These are phyloP conservation scores for Mamestra configurata DNA, from an alignment of 1,140 invertebrate genomes.

Conservation along the genomic window DNA sequence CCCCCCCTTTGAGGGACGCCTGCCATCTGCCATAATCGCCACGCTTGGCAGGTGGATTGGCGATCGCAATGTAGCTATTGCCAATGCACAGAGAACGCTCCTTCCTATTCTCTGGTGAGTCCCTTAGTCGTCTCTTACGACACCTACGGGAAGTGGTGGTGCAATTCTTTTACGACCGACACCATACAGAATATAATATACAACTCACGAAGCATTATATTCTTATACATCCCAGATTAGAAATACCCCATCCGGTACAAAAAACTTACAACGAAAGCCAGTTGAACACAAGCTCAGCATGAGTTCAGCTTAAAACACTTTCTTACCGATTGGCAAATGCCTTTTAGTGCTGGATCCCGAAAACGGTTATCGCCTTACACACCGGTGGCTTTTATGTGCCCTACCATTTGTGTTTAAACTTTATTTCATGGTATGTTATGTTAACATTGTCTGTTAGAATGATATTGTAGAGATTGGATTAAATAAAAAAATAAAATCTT, in stretches of 20 bases:
- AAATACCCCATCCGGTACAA: neutral
- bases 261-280: neutral
- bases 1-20: too few species aligned
- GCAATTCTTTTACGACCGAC: too few species aligned
- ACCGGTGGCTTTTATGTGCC: conserved; percentile 41
- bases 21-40: too few species aligned
- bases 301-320: conserved; percentile 5
- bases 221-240: neutral
- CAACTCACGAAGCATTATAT: neutral
- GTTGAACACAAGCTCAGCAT: conserved; percentile 15
- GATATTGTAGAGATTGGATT: neutral
- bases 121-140: too few species aligned
- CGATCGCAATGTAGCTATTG: too few species aligned
- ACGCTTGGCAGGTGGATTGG: too few species aligned
- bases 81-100: too few species aligned
- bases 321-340: conserved; percentile 36
- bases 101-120: too few species aligned
- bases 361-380: conserved; percentile 59
- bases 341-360: conserved; percentile 52
- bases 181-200: too few species aligned
- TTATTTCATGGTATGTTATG: neutral
- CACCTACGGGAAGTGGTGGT: too few species aligned
- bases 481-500: neutral
- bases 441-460: neutral
- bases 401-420: conserved; percentile 45